A percentile compares a stretch with the other conserved stretches of the same genome.
phyloP scores from a whole-genome alignment of 2,113 vertebrate genomes.

The Phrynosoma blainvillii region DNA sequence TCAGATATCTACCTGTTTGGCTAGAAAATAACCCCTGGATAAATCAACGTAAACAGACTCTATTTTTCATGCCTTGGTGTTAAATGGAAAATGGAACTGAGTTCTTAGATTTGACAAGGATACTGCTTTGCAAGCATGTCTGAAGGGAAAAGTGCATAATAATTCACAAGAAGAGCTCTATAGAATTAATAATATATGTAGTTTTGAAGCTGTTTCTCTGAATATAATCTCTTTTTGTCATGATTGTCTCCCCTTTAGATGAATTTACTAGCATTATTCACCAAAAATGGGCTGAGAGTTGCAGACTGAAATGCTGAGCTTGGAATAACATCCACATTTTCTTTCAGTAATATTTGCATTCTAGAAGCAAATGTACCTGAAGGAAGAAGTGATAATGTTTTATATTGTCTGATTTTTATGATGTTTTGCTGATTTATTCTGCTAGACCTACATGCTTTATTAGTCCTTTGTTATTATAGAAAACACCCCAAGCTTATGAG shows the following conservation, averaged over 20 bases:
- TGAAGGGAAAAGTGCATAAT: slow-evolving; percentile 34
- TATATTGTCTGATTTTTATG: slow-evolving; percentile 2
- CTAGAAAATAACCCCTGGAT: neutral
- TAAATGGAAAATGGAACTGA: slow-evolving; percentile 2
- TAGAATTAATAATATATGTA: slow-evolving; percentile 40
- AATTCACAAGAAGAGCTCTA: slow-evolving; percentile 47
- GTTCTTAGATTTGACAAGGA: neutral
- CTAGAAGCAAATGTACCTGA: neutral
- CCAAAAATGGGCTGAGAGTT: slow-evolving; percentile 41
- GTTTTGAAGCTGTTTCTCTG: slow-evolving; percentile 32
- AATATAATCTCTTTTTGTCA: slow-evolving; percentile 44
- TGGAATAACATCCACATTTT: slow-evolving; percentile 50
- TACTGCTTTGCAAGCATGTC: slow-evolving; percentile 27
- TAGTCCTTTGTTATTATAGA: slow-evolving; percentile 5
- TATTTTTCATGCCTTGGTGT: slow-evolving; percentile 15
- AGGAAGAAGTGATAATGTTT: neutral
- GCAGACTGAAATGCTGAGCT: slow-evolving; percentile 53
- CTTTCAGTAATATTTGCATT: slow-evolving; percentile 3
- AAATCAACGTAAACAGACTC: neutral
- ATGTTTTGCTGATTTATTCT: slow-evolving; percentile 36
- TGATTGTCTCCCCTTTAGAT: slow-evolving; percentile 51
- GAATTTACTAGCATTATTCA: slow-evolving; percentile 47
- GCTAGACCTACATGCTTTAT: neutral
- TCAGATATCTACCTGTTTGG: neutral
- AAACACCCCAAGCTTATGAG: too few species aligned